Conservation (phyloP, 1,140 invertebrate species). For the Lordiphosa stackelbergi region DNA sequence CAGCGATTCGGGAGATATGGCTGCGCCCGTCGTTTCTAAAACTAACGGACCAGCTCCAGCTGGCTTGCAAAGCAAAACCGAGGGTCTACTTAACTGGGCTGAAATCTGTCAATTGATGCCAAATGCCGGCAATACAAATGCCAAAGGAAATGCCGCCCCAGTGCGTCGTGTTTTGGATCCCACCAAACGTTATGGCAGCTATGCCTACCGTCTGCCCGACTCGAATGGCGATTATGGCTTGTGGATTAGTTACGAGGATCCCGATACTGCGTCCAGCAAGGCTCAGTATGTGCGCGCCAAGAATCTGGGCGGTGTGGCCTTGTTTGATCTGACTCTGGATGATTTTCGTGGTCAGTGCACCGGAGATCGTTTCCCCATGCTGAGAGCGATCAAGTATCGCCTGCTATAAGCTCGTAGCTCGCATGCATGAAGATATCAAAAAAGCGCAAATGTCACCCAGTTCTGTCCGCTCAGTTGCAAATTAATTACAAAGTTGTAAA, state of each 20-base stretch:
- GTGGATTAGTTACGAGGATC: conserved; percentile 95
- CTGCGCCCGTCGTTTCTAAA: conserved; percentile 83
- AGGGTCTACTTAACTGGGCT: conserved; percentile 87
- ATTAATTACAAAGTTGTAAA: conserved; percentile 75
- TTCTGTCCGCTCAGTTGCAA: conserved; percentile 50
- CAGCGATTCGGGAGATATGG: conserved; percentile 83
- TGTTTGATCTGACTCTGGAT: conserved; percentile 89
- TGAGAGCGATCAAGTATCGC: conserved; percentile 81
- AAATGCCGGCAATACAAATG: conserved; percentile 80
- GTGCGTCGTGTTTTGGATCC: conserved; percentile 85
- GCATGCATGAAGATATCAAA: conserved; percentile 34
- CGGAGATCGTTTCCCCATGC: conserved; percentile 86
- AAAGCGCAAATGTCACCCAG: conserved; percentile 40
- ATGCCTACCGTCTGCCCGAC: conserved; percentile 85
- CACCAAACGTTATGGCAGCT: conserved; percentile 86
- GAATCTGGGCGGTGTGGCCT: conserved; percentile 88
- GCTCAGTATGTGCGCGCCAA: conserved; percentile 85
- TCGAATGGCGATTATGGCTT: conserved; percentile 83
- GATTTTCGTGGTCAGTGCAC: conserved; percentile 90
- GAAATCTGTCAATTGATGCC: conserved; percentile 87
- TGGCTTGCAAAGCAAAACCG: conserved; percentile 82
- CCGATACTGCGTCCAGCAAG: conserved; percentile 89
- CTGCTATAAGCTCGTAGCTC: conserved; percentile 72
- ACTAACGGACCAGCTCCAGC: conserved; percentile 83
- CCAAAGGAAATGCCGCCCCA: conserved; percentile 80